Conservation (phyloP, 2,888 invertebrate genomes). For the Blera fallax region DNA sequence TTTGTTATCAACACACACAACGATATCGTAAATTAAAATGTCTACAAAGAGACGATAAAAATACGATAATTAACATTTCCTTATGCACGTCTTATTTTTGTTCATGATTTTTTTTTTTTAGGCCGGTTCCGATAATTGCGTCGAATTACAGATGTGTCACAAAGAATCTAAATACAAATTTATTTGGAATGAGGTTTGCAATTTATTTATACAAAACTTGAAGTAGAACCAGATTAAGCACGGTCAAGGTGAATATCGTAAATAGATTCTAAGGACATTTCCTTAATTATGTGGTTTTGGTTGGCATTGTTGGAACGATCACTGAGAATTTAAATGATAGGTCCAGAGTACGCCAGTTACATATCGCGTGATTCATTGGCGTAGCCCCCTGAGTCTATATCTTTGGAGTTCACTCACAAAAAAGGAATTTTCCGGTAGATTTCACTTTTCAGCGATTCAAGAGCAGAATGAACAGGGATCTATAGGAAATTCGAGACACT, state of each 20-base stretch:
- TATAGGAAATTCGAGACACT: no score
- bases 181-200: neutral
- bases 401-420: no score
- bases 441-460: no score
- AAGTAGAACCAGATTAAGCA: neutral
- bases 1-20: neutral
- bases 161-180: neutral
- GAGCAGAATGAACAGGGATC: no score
- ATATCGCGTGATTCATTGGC: no score
- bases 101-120: no score
- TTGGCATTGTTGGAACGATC: neutral
- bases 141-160: neutral
- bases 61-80: neutral
- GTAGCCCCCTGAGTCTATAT: no score
- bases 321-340: neutral
- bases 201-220: neutral
- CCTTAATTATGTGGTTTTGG: neutral
- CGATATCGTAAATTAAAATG: neutral
- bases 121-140: no score
- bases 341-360: no score
- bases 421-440: no score
- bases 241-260: neutral
- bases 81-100: neutral
- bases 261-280: neutral
- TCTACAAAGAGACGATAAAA: neutral